Conservation (phyloP, 92 coral and sea anemone species). For the Epizoanthus fatuus region DNA sequence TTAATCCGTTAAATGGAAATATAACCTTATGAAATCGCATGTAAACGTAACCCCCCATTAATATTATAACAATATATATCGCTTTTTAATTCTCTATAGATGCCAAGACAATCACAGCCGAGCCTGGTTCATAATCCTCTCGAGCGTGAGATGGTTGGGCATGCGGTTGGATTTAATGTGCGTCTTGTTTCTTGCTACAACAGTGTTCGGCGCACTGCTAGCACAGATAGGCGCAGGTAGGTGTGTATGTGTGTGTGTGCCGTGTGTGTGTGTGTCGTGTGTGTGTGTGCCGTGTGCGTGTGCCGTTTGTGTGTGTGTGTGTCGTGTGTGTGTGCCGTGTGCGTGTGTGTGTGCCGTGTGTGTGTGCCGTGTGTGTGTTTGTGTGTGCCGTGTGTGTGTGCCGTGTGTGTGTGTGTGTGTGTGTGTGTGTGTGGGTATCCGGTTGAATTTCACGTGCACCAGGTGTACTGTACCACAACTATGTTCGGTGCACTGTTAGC, state of each 20-base stretch:
- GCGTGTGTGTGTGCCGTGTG: not conserved
- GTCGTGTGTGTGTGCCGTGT: no score
- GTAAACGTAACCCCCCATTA: no score
- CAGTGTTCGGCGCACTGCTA: constrained; percentile 62
- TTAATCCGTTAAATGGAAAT: no score
- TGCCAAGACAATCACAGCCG: constrained; percentile 74
- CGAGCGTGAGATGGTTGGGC: constrained; percentile 77
- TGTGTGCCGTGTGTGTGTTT: no score
- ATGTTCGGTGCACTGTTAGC: no score
- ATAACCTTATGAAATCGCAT: no score
- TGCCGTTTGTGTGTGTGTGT: no score
- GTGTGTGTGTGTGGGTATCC: no score
- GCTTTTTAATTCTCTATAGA: constrained; percentile 28
- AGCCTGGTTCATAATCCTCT: constrained; percentile 70
- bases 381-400: not conserved
- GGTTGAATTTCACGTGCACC: no score
- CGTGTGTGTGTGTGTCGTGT: no score
- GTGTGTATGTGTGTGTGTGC: not conserved
- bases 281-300: not conserved
- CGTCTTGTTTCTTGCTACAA: constrained; percentile 66
- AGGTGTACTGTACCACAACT: no score
- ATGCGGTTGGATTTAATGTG: constrained; percentile 80
- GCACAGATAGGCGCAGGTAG: constrained; percentile 73
- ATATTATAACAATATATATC: not conserved
- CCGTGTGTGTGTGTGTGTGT: no score